phyloP scores from a whole-genome alignment of 1,140 invertebrate genomes.

The Plectrocnemia conspersa region DNA sequence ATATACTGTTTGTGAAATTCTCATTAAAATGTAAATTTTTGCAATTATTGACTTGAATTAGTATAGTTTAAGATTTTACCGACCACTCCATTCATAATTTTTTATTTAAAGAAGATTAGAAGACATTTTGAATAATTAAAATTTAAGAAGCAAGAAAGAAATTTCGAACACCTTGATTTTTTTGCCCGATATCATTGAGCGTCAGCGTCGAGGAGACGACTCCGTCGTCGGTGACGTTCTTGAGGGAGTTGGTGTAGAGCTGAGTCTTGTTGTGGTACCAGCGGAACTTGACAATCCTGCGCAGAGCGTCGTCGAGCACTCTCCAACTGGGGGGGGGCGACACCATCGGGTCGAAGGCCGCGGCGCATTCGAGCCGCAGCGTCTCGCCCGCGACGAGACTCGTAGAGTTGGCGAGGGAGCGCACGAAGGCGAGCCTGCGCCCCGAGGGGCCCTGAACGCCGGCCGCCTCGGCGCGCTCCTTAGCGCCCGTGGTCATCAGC shows the following conservation, averaged over 20 bases:
- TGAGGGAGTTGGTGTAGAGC: slow-evolving; percentile 53
- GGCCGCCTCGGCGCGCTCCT: not conserved
- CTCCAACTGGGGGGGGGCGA: not conserved
- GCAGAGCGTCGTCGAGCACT: not conserved
- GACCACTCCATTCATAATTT: slow-evolving; percentile 57
- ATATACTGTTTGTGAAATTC: too few species aligned
- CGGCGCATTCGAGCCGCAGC: not conserved
- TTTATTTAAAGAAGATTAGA: slow-evolving; percentile 55
- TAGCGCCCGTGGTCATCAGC: too few species aligned
- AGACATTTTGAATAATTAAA: too few species aligned
- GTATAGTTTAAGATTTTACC: slow-evolving; percentile 51
- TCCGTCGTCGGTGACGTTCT: slow-evolving; percentile 39
- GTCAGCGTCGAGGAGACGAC: slow-evolving; percentile 50
- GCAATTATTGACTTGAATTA: not conserved
- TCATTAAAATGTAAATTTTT: too few species aligned
- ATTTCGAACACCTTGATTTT: slow-evolving; percentile 70
- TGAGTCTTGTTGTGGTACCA: slow-evolving; percentile 68
- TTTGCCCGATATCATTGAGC: slow-evolving; percentile 61
- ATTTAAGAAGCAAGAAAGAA: too few species aligned
- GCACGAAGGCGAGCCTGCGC: not conserved
- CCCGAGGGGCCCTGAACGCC: not conserved
- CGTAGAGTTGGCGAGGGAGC: not conserved
- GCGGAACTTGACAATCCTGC: slow-evolving; percentile 52
- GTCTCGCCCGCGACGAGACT: not conserved
- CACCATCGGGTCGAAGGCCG: not conserved